Conservation (phyloP, 2,113 vertebrate species). For the Nycticebus coucang region DNA sequence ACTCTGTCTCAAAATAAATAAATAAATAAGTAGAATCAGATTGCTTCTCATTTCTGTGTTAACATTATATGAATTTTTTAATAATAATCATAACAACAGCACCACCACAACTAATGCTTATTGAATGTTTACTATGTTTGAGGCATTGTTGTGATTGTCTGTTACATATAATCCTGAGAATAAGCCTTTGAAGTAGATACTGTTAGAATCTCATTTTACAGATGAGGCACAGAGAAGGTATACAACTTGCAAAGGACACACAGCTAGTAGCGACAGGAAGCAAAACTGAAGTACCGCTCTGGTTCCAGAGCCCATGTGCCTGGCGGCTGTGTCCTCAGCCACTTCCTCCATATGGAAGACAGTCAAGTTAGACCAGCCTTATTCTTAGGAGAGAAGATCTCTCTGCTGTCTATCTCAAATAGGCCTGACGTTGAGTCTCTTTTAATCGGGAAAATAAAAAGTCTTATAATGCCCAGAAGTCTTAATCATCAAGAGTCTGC, state of each 20-base stretch:
- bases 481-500: constrained; percentile 3
- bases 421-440: constrained; percentile 31
- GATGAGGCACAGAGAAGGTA: neutral
- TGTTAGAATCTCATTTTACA: neutral
- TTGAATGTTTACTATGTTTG: neutral
- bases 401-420: neutral
- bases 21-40: neutral
- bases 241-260: neutral
- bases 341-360: neutral
- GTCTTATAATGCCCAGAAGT: neutral
- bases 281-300: neutral
- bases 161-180: neutral
- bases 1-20: no score
- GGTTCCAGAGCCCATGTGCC: neutral
- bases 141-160: neutral
- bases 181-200: neutral
- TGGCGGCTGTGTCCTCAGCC: neutral
- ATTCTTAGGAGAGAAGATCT: neutral
- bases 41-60: constrained; percentile 47
- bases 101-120: neutral
- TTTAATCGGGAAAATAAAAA: constrained; percentile 36
- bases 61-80: constrained; percentile 13
- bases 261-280: neutral
- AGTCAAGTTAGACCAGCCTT: neutral
- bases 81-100: neutral